phyloP scores from a whole-genome alignment of 2,888 invertebrate genomes.

The Buathra laborator region DNA sequence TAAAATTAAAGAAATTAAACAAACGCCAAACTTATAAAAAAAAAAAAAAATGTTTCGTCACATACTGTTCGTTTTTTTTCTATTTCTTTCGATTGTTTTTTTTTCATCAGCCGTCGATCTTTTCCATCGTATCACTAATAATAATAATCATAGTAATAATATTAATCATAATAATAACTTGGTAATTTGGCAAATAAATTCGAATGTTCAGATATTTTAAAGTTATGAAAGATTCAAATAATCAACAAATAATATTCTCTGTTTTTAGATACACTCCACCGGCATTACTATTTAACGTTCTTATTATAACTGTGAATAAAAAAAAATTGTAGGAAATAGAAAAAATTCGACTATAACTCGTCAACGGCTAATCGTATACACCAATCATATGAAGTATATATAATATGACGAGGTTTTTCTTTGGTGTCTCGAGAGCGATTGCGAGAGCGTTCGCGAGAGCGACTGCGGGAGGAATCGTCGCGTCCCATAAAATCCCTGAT shows the following conservation, averaged over 20 bases:
- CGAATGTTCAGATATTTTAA: background rate
- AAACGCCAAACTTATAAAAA: too few species aligned
- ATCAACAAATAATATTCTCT: background rate
- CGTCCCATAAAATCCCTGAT: background rate
- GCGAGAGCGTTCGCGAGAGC: too few species aligned
- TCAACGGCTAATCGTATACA: conserved; percentile 20
- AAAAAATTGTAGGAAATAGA: conserved; percentile 1
- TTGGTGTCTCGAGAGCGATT: too few species aligned
- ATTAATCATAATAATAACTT: too few species aligned
- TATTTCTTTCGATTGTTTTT: too few species aligned
- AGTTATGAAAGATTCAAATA: background rate
- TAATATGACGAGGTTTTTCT: too few species aligned
- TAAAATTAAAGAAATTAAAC: too few species aligned
- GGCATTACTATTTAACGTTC: background rate
- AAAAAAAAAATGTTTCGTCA: conserved; percentile 15
- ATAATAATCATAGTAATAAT: too few species aligned
- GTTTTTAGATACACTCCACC: background rate
- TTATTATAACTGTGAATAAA: background rate
- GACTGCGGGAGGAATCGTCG: too few species aligned
- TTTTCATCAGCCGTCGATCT: too few species aligned
- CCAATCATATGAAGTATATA: background rate
- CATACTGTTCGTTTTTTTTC: too few species aligned
- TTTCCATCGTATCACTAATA: too few species aligned
- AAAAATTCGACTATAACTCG: conserved; percentile 33
- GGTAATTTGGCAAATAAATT: conserved; percentile 18